Evolutionary conservation across 2,888 invertebrate genomes (phyloP), one percentile per base, ranked within the genome.

Genomic region (Marronus borbonicus): DNA sequence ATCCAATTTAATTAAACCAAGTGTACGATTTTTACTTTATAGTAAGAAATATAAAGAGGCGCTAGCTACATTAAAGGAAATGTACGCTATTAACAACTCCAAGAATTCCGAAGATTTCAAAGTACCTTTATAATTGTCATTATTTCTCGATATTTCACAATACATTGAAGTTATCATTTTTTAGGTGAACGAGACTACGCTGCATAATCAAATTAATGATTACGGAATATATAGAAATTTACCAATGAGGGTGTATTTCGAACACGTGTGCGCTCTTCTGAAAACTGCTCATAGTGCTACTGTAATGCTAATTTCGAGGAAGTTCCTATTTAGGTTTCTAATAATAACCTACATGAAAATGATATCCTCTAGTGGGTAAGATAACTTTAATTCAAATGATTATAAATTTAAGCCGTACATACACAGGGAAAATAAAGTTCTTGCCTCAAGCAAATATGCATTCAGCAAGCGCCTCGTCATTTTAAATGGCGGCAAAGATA

Each of bases 21-120:
- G 89, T 84, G 89, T 90, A 0, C 85, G 90, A 76, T 88, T 86
- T 81, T 85, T 88, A 36, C 81, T 90, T 3, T 86, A 87, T 69
- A 84, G 84, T 49, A 86, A 86, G 77, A 85, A 86, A 52, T 83
- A 85, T 36, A 85, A 85, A 44, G 83, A 88, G 77, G 89, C 90
- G 1, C 72, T 88, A 1, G 78, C 85, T 20, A 84, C 88, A 3
- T 80, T 90, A 2, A 89, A 88, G 80, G 88, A 89, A 79, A 89
- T 90, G 36, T 90, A 88, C 81, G 89, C 90, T 14, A 87, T 90
- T 65, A 90, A 90, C 81, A 88, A 86, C 81, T 89, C 89, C 1
- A 87, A 85, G 80, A 89, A 89, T 80, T 86, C 86, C 24, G 88
- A 89, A 75, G 86, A 87, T 65, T 90, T 87, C 81, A 83, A 86